Base-by-base conservation (phyloP, 2,888 invertebrate species). In the Candidula unifasciata region DNA sequence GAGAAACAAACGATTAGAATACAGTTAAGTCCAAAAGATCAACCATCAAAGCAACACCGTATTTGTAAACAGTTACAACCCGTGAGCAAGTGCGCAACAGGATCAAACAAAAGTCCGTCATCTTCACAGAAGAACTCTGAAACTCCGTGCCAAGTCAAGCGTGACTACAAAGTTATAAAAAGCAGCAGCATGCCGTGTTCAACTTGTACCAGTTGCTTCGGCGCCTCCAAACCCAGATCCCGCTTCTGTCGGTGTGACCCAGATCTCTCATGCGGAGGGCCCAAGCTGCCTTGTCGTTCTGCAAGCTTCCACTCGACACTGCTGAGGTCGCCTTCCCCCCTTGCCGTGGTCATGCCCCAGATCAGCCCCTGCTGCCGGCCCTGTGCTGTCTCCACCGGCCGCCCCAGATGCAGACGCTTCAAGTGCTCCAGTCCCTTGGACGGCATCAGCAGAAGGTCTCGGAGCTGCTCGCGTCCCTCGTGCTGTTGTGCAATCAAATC, bases 291-390 rank as follows among this genome's bases (percentile, higher is more conserved):
- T 0, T 82, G 82, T 27, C 74, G 82, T 1, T 82, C 82, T 2
- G 60, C 60, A 16, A 82, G 82, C 24, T 82, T 82, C 27, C 82
- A 82, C 37, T 73, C 73, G 16, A 82, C 82, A 33, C n/a, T 82
- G 35, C 33, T 73, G 16, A 82, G 74, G 27, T 54, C 57, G 3
- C 82, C 82, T 5, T 73, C 74, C 1, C 82, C 74, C 0, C 57
- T n/a, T 0, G 82, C 33, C 0, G 73, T 74, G 0, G 57, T 73
- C 10, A 24, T 74, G 13, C 82, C 82, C n/a, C 2, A 1, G 2
- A 0, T 1, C n/a, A 80, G 69, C 24, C 73, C 74, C 0, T 73
- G 82, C 74, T 73, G 73, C 35, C 57, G 74, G 13, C 73, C 82
- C 3, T 73, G 82, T 44, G 74, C 21, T 8, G 57, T 35, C 27